These are phyloP conservation scores for Thymelicus lineola DNA, from an alignment of 2,888 invertebrate genomes.

Conservation along the genomic window DNA sequence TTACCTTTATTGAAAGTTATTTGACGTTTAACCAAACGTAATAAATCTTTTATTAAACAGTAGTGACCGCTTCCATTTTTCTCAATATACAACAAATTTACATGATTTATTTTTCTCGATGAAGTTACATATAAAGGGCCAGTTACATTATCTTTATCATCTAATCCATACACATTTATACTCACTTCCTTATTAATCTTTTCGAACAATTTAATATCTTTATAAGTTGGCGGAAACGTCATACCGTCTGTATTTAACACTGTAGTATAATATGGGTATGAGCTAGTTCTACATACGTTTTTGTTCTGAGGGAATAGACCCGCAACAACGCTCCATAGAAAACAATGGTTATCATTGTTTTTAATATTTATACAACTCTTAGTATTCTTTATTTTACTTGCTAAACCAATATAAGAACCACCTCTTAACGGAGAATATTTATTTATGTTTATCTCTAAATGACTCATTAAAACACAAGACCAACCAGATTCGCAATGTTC, in stretches of 20 bases:
- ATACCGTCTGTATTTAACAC: conserved; percentile 38
- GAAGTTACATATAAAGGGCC: conserved; percentile 42
- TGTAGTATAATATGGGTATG: conserved; percentile 38
- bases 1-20: too few species aligned
- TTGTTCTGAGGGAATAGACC: conserved; percentile 31
- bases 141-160: conserved; percentile 36
- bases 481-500: conserved; percentile 40
- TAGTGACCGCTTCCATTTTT: too few species aligned
- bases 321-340: conserved; percentile 38
- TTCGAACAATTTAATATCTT: conserved; percentile 41
- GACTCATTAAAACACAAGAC: conserved; percentile 32
- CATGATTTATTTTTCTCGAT: conserved; percentile 36
- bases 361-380: conserved; percentile 38
- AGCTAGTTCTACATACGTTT: conserved; percentile 37
- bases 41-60: too few species aligned
- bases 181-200: conserved; percentile 35
- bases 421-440: conserved; percentile 30
- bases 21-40: too few species aligned
- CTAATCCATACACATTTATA: conserved; percentile 41
- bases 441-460: conserved; percentile 37
- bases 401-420: conserved; percentile 27
- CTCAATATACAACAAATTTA: conserved; percentile 39
- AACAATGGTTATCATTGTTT: conserved; percentile 36
- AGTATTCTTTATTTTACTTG: conserved; percentile 23
- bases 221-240: conserved; percentile 39